Base-by-base conservation (phyloP, 2,113 vertebrate species). In the Acrocephalus arundinaceus region DNA sequence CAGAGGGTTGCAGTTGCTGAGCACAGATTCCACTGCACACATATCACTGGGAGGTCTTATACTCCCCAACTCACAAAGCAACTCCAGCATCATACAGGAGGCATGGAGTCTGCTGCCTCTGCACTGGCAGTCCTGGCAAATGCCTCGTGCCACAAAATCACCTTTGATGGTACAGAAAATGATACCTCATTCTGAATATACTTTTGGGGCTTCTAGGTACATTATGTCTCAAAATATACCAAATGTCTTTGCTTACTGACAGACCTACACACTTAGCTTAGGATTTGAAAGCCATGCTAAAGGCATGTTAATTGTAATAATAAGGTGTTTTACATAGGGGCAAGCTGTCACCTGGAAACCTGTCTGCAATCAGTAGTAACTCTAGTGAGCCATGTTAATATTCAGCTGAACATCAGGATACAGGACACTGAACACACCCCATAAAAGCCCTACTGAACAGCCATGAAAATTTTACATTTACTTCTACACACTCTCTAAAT, bases 11-110 rank as follows among this genome's bases (percentile, higher is more conserved):
- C n/a, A 57, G 62, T 1, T 90, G 39, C 23, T 46, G 63, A 86
- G 65, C 76, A 73, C 58, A 78, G 73, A 73, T 33, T 68, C 13
- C 48, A 12, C 14, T n/a, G 35, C 33, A 54, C 20, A 11, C 12
- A 0, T 21, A 19, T 10, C 0, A 2, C 70, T 30, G 7, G 16
- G 7, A 67, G 17, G 5, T 55, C 66, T 89, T 54, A 10, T 0
- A 63, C 14, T 24, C 49, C 37, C n/a, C n/a, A 31, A 8, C 27
- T 62, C 41, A 7, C 1, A 2, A 72, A 87, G 35, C 15, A 51
- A 13, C 24, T 51, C 45, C 51, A 55, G 41, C 7, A 19, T 20
- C 52, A 11, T 0, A 22, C 62, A 45, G 1, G 1, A 67, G 27
- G 52, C 7, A 31, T 1, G 13, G 28, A 49, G 33, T 31, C 58